These are phyloP conservation scores for Cistogaster globosa DNA, from an alignment of 2,888 invertebrate genomes.

Conservation along the genomic window DNA sequence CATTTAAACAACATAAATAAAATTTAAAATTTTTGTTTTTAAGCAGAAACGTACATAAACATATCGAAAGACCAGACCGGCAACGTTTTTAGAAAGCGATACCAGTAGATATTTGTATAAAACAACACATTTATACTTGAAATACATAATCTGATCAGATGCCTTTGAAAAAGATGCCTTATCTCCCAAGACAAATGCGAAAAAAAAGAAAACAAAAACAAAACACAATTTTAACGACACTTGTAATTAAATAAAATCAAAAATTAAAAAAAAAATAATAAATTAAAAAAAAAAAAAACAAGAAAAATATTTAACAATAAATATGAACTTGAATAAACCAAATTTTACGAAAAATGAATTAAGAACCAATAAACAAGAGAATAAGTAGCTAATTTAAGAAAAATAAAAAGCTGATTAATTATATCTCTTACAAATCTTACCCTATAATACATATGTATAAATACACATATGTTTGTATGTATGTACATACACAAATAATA, in stretches of 20 bases:
- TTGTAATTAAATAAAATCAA: constrained; percentile 52
- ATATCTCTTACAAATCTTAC: not conserved
- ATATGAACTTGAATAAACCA: constrained; percentile 48
- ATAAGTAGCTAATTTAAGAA: constrained; percentile 42
- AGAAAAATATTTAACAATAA: constrained; percentile 37
- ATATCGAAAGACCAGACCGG: constrained; percentile 40
- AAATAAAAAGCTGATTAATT: constrained; percentile 6
- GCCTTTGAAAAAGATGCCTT: constrained; percentile 83
- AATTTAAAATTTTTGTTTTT: constrained; percentile 13
- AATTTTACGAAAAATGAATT: constrained; percentile 54
- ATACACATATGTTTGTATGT: not conserved
- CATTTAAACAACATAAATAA: not conserved
- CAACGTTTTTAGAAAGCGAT: constrained; percentile 32
- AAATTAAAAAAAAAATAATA: not conserved
- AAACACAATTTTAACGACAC: constrained; percentile 43
- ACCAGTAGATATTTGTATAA: constrained; percentile 48
- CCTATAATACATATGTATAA: constrained; percentile 10
- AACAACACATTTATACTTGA: constrained; percentile 50
- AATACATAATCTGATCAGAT: constrained; percentile 75
- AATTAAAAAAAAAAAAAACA: not conserved
- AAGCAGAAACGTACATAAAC: constrained; percentile 41
- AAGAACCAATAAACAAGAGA: constrained; percentile 35
- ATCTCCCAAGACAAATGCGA: constrained; percentile 71
- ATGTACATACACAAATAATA: not conserved
- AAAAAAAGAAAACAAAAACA: constrained; percentile 21